Conservation (phyloP, 2,113 vertebrate species). For the Acanthochromis polyacanthus region DNA sequence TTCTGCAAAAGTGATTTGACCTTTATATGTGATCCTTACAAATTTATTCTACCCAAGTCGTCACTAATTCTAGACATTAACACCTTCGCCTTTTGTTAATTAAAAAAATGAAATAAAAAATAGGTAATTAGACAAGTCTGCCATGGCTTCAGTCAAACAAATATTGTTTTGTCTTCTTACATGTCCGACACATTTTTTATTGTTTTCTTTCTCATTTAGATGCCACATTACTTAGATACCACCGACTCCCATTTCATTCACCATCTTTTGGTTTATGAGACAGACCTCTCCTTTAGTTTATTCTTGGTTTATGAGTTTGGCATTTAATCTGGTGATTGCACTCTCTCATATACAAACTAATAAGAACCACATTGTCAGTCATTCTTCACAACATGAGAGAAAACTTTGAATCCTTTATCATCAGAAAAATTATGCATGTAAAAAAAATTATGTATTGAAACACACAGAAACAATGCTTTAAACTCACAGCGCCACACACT, state of each 20-base stretch:
- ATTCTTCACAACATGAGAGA: background rate
- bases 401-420: background rate
- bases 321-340: conserved; percentile 31
- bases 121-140: no score
- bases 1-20: no score
- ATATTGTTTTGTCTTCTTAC: background rate
- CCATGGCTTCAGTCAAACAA: no score
- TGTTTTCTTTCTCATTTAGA: conserved; percentile 33
- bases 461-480: conserved; percentile 55
- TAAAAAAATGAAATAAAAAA: no score
- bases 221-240: conserved; percentile 32
- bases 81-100: background rate
- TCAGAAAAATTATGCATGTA: no score
- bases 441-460: conserved; percentile 32
- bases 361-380: conserved; percentile 19
- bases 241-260: conserved; percentile 6
- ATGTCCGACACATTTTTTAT: conserved; percentile 8
- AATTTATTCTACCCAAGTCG: background rate
- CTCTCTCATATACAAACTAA: conserved; percentile 28
- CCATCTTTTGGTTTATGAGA: conserved; percentile 36
- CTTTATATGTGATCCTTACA: background rate
- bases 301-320: conserved; percentile 62
- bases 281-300: conserved; percentile 56
- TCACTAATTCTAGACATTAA: background rate
- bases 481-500: conserved; percentile 63